Evolutionary conservation across 2,888 invertebrate species (phyloP), one percentile per base, ranked within the genome.

Genomic region (Sarcophaga variegata): DNA sequence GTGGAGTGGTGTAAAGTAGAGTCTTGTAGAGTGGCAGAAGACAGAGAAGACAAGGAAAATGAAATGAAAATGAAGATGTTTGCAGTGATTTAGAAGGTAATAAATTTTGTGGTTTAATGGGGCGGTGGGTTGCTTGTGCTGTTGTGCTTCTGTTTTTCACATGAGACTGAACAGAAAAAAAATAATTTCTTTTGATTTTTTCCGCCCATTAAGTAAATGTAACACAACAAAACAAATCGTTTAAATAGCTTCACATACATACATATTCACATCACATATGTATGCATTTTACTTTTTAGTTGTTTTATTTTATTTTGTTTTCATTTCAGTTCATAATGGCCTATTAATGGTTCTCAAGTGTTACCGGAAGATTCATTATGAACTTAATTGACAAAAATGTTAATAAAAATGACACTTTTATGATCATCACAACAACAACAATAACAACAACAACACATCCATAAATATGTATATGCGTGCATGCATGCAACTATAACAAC

Each of bases 91-190:
- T 89, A 92, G 91, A 90, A 90, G 91, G 91, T 89, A 92, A 92
- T 92, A 92, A 92, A 92, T 92, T 92, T 92, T 92, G 92, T 92
- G 92, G 92, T 92, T 92, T 92, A 92, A 92, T 92, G 92, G 92
- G 91, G 91, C 90, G 91, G 88, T 82, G 82, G 85, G 81, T 47
- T 90, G 90, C 45, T 81, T 72, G 71, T 77, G 69, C 25, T n/a
- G n/a, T 69, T 71, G 20, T 81, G 79, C 64, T 54, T 80, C 70
- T 83, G 77, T 75, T 49, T 66, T 14, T 22, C 22, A 22, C 10
- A 25, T 20, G 60, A 66, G n/a, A 45, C 27, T 22, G 6, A 62
- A 17, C 25, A 60, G 60, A 63, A 11, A 60, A 64, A 45, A 49
- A 47, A 59, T 70, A 54, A 22, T 78, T 89, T 84, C 67, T 81